Percentiles rank a stretch among this genome's conserved stretches.
Evolutionary conservation across 2,113 vertebrate genomes (phyloP).

Genomic region (Microtus pennsylvanicus): DNA sequence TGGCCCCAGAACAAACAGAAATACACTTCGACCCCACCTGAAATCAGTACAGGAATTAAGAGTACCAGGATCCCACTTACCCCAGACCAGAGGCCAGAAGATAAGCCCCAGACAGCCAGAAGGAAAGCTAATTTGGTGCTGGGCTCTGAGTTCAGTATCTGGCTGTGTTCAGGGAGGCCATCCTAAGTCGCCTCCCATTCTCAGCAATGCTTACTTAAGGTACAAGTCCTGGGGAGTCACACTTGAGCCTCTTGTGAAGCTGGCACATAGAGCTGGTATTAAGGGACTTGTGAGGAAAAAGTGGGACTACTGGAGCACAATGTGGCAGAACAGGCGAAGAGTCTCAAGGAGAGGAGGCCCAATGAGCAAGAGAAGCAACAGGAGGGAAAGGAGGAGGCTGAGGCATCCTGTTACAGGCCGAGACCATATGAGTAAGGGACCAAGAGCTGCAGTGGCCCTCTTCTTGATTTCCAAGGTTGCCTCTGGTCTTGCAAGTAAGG

Average conservation of each 20-base stretch:
- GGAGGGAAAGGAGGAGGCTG: not conserved
- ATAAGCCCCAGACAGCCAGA: not conserved
- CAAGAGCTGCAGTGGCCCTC: not conserved
- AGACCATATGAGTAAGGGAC: not conserved
- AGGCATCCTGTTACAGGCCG: not conserved
- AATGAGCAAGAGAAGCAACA: not conserved
- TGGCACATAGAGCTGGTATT: not conserved
- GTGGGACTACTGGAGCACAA: not conserved
- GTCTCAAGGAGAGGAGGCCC: not conserved
- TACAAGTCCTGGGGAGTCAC: not conserved
- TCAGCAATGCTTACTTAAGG: not conserved
- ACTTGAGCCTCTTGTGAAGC: not conserved
- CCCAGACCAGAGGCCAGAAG: not conserved
- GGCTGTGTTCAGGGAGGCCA: not conserved
- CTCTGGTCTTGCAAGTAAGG: not conserved
- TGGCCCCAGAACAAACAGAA: not conserved
- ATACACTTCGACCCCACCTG: not conserved
- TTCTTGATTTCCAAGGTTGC: not conserved
- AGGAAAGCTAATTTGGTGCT: not conserved
- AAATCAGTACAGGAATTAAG: not conserved
- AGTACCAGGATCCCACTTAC: too few species aligned
- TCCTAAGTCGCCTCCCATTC: not conserved
- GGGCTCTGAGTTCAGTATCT: not conserved
- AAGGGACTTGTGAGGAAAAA: not conserved
- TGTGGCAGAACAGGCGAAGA: not conserved